Evolutionary conservation across 2,797 vertebrate species (phyloP).

Genomic region (Myotis planiceps): DNA sequence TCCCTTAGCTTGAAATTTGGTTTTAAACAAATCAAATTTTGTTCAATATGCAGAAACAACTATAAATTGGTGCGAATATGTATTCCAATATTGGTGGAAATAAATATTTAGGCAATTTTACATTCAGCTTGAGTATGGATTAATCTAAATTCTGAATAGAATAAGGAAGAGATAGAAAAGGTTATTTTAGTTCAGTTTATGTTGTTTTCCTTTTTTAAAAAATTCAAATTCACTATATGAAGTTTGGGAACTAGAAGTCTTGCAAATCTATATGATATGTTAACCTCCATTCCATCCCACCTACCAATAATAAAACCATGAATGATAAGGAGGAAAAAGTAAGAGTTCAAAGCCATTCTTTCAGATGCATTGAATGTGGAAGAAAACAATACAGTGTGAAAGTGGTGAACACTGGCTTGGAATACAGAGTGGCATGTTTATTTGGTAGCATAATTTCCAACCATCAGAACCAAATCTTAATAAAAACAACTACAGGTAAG

Average conservation of each 20-base stretch:
- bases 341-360: neutral
- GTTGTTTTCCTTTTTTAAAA: neutral
- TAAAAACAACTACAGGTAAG: neutral
- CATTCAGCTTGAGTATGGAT: neutral
- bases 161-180: neutral
- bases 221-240: neutral
- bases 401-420: neutral
- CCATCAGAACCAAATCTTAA: neutral
- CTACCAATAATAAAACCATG: neutral
- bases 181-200: neutral
- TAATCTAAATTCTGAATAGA: neutral
- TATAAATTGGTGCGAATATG: neutral
- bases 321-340: neutral
- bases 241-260: neutral
- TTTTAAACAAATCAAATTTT: neutral
- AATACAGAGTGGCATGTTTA: neutral
- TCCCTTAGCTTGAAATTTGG: constrained; percentile 17
- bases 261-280: neutral
- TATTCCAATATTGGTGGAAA: neutral
- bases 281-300: neutral
- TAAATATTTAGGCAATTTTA: neutral
- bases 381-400: neutral
- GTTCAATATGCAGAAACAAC: neutral
- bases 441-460: neutral
- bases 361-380: neutral